Evolutionary conservation across 2,888 invertebrate genomes (phyloP), one percentile per base, ranked within the genome.

Genomic region (Orthosia cruda): DNA sequence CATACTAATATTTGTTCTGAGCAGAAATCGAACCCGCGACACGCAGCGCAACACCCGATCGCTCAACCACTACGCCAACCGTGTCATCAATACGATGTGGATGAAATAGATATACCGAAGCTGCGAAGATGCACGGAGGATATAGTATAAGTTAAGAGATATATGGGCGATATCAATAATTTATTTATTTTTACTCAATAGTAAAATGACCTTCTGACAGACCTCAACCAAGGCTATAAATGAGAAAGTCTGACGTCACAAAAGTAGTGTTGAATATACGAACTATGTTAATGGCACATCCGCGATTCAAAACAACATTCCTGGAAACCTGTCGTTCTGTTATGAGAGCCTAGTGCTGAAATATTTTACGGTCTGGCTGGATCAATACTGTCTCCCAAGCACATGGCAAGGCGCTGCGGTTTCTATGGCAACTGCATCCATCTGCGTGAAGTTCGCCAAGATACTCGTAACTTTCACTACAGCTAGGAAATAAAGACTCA

Each of bases 271-370:
- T 13, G 32, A 16, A 52, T n/a, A 50, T 2, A 26, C 18, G n/a
- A 49, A 50, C 9, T 40, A 16, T 58, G 18, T 63, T 32, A 40
- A 45, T 11, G 16, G 5, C 4, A 32, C 12, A 7, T 7, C 7
- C n/a, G 12, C 26, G 20, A 12, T 16, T 13, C 13, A 58, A 26
- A 40, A 20, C 11, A 4, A 50, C 16, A 55, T 72, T 72, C 32
- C 54, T 50, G 32, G 15, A 26, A 49, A 49, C 23, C 45, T 72
- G 65, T 62, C 13, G 4, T n/a, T 1, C 12, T 32, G 23, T 62
- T 50, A 69, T 83, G 79, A 50, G 45, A 63, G 40, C 80, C 68
- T 83, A 63, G 83, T 81, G 26, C 62, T 55, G 3, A 78, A 68
- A 72, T 66, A 66, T 57, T 63, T 40, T 16, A 40, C n/a, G 2